Evolutionary conservation across 2,888 invertebrate species (phyloP).

Genomic region (Salticus scenicus): DNA sequence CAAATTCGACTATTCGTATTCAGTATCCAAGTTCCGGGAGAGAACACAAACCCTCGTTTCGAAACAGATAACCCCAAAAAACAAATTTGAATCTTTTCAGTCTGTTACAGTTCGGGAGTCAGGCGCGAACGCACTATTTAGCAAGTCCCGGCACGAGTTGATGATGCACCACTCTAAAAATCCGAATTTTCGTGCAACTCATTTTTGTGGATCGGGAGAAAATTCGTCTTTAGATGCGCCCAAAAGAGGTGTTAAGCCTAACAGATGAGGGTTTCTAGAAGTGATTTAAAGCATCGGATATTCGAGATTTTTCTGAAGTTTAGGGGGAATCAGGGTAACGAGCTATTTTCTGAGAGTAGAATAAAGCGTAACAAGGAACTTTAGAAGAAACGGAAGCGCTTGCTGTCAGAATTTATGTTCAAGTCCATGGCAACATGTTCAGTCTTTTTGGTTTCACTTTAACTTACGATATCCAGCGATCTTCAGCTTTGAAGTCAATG

Average conservation of each 20-base stretch:
- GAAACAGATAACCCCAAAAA: neutral
- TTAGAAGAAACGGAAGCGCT: slow-evolving; percentile 21
- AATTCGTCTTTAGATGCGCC: slow-evolving; percentile 4
- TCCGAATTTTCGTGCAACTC: slow-evolving; percentile 44
- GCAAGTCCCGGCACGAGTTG: slow-evolving; percentile 55
- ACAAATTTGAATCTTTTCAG: neutral
- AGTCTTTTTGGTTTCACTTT: neutral
- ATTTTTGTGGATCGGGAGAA: slow-evolving; percentile 39
- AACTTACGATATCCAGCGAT: neutral
- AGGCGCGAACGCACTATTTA: slow-evolving; percentile 61
- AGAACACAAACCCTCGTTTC: neutral
- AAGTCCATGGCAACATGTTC: slow-evolving; percentile 14
- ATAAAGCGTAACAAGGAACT: slow-evolving; percentile 37
- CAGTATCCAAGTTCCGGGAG: neutral
- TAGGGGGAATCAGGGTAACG: slow-evolving; percentile 46
- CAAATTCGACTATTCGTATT: slow-evolving; percentile 8
- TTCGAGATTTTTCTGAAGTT: slow-evolving; percentile 41
- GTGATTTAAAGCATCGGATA: slow-evolving; percentile 59
- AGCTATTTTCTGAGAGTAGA: slow-evolving; percentile 30
- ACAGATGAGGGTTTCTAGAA: slow-evolving; percentile 44
- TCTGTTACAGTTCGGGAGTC: neutral
- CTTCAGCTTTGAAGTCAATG: slow-evolving; percentile 34
- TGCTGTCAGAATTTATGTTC: slow-evolving; percentile 38
- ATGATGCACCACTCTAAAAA: slow-evolving; percentile 25
- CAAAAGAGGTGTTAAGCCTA: slow-evolving; percentile 51